These are phyloP conservation scores for Actinernus sp. DNA, from an alignment of 92 coral and sea anemone genomes.

Conservation along the genomic window DNA sequence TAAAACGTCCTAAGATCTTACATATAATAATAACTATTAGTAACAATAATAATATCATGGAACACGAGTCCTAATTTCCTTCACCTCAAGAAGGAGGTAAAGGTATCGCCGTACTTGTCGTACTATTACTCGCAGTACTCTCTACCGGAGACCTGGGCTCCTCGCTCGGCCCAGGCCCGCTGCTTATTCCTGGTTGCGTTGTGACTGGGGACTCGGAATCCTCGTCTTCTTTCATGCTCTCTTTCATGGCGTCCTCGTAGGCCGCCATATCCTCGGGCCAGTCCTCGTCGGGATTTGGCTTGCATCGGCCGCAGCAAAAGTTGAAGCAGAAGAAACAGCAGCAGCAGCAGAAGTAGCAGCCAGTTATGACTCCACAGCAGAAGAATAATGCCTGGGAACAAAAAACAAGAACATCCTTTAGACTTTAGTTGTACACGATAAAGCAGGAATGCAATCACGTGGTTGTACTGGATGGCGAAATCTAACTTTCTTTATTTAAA, in stretches of 20 bases:
- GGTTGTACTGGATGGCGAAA: too few species aligned
- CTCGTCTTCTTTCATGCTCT: conserved; percentile 19
- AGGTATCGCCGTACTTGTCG: conserved; percentile 70
- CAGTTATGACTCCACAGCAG: conserved; percentile 96
- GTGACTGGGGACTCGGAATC: conserved; percentile 86
- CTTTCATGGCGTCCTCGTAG: conserved; percentile 70
- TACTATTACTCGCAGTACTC: conserved; percentile 73
- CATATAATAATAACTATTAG: too few species aligned
- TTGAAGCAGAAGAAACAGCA: conserved; percentile 94
- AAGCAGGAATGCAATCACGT: too few species aligned
- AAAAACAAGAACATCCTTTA: too few species aligned
- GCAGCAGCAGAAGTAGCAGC: conserved; percentile 99
- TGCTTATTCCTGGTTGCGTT: conserved; percentile 79
- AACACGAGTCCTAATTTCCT: not conserved
- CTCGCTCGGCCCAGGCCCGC: conserved; percentile 20
- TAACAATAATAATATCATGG: not conserved
- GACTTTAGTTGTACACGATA: too few species aligned
- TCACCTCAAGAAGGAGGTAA: conserved; percentile 63
- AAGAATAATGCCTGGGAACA: conserved; percentile 94
- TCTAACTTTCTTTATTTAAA: too few species aligned
- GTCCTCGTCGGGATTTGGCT: conserved; percentile 92
- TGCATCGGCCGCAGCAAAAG: conserved; percentile 98
- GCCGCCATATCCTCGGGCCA: conserved; percentile 89
- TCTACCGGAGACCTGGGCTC: conserved; percentile 68
- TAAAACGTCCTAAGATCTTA: too few species aligned